Conservation (phyloP, 1,140 invertebrate species). For the Paraescarpia echinospica region DNA sequence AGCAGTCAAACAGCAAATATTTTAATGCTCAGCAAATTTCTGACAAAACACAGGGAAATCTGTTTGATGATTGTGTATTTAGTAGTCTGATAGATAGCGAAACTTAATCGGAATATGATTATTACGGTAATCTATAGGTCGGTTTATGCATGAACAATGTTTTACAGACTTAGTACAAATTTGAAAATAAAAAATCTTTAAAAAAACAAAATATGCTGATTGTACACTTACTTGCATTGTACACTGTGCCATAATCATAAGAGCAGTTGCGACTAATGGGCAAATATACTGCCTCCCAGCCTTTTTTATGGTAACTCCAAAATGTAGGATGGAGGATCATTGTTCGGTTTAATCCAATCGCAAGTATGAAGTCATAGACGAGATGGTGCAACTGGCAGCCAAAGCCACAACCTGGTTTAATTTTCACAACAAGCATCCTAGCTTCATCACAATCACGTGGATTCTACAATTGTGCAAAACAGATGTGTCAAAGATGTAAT, state of each 20-base stretch:
- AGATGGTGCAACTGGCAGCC: conserved; percentile 96
- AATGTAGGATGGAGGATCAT: conserved; percentile 91
- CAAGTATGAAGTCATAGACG: conserved; percentile 94
- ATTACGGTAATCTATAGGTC: no score
- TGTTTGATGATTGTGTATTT: no score
- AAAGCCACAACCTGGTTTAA: conserved; percentile 97
- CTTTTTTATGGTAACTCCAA: conserved; percentile 88
- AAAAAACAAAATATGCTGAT: not conserved
- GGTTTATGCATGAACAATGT: no score
- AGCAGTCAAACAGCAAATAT: no score
- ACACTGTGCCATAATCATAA: conserved; percentile 21
- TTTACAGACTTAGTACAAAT: no score
- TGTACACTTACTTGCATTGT: not conserved
- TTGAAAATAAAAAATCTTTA: no score
- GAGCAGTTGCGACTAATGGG: conserved; percentile 87
- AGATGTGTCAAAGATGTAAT: not conserved
- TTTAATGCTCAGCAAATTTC: no score
- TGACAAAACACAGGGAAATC: no score
- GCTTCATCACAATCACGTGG: conserved; percentile 82
- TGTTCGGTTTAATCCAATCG: conserved; percentile 91
- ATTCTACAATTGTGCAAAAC: conserved; percentile 62
- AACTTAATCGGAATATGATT: no score
- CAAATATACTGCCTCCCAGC: conserved; percentile 94
- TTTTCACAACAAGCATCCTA: conserved; percentile 90
- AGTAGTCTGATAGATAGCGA: no score